Evolutionary conservation across 2,113 vertebrate species (phyloP).

Genomic region (Nyctereutes procyonoides): DNA sequence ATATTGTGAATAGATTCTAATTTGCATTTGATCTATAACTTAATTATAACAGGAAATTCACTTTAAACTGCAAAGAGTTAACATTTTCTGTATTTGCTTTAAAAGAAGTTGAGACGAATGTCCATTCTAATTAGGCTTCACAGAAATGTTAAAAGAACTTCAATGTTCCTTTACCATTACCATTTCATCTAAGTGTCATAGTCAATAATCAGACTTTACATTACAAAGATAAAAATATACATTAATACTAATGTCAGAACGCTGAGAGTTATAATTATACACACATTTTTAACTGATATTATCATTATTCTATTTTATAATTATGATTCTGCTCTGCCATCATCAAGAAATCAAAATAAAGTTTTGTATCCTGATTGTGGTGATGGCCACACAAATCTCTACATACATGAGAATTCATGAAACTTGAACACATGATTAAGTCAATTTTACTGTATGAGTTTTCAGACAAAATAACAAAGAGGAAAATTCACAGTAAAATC

Average conservation of each 20-base stretch:
- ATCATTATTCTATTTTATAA: conserved; percentile 5
- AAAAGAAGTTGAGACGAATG: background rate
- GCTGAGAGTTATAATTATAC: background rate
- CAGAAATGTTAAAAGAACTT: background rate
- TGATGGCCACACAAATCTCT: background rate
- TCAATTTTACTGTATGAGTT: background rate
- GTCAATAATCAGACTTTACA: background rate
- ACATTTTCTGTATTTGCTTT: conserved; percentile 40
- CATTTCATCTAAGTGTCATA: background rate
- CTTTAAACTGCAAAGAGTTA: conserved; percentile 61
- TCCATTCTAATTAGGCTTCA: conserved; percentile 51
- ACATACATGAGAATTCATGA: background rate
- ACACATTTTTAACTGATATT: background rate
- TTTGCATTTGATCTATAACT: conserved; percentile 24
- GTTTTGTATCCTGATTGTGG: background rate
- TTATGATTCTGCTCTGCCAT: conserved; percentile 12
- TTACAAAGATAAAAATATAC: conserved; percentile 5
- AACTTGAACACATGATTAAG: background rate
- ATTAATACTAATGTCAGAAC: conserved; percentile 9
- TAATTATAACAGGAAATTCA: conserved; percentile 44
- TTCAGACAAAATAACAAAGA: conserved; percentile 52
- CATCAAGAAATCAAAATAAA: background rate
- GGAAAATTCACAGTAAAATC: background rate
- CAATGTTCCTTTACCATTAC: background rate
- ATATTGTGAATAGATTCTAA: conserved; percentile 27